Conservation (phyloP, 2,113 vertebrate genomes). For the Mesoclemmys tuberculata region DNA sequence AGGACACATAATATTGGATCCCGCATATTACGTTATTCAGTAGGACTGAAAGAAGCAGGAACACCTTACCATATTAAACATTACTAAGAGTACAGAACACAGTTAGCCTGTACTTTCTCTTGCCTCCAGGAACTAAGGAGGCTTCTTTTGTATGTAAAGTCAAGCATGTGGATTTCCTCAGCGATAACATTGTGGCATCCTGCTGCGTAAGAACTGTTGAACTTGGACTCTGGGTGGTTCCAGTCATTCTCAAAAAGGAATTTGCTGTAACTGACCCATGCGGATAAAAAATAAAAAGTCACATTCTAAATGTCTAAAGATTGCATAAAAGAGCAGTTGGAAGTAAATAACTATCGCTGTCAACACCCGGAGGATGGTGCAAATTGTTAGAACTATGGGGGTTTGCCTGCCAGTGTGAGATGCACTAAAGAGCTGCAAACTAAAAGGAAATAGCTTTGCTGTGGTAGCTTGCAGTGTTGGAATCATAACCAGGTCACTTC, state of each 20-base stretch:
- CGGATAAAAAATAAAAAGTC: background rate
- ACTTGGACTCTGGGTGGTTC: conserved; percentile 40
- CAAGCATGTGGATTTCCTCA: conserved; percentile 66
- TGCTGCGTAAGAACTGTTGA: conserved; percentile 61
- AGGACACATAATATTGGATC: background rate
- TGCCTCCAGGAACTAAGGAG: conserved; percentile 56
- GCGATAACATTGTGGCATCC: conserved; percentile 69
- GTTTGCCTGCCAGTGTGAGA: background rate
- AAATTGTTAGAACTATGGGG: background rate
- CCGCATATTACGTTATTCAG: background rate
- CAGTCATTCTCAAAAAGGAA: conserved; percentile 42
- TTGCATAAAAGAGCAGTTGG: background rate
- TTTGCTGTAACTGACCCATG: conserved; percentile 24
- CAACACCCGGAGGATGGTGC: background rate
- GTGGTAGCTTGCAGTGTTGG: conserved; percentile 40
- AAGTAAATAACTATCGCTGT: background rate
- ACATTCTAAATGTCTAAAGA: background rate
- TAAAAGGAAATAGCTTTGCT: conserved; percentile 46
- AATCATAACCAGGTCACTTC: conserved; percentile 42
- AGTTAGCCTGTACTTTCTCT: conserved; percentile 46
- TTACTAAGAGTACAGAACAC: background rate
- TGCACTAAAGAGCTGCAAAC: background rate
- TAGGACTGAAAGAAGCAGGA: background rate
- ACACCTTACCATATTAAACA: background rate
- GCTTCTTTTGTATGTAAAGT: conserved; percentile 39